Percentiles rank a stretch among this genome's conserved stretches.
These are phyloP conservation scores for Enteromius unitaeniatus DNA, from an alignment of 2,797 vertebrate species.

Conservation along the genomic window DNA sequence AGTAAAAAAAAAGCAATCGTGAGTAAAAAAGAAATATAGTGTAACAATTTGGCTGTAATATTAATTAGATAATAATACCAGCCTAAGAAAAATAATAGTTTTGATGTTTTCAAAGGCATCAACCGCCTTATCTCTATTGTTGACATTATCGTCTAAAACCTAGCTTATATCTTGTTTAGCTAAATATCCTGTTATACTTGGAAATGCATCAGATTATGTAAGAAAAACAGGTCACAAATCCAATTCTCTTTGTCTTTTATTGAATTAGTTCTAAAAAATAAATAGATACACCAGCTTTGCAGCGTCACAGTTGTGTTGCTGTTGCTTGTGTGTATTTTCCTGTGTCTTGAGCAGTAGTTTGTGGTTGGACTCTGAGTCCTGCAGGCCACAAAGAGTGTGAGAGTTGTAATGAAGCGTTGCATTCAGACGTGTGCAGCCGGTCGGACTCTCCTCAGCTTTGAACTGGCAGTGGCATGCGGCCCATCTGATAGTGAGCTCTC, in stretches of 20 bases:
- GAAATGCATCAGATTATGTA: background rate
- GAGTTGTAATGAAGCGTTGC: constrained; percentile 58
- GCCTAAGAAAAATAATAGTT: too few species aligned
- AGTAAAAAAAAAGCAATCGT: too few species aligned
- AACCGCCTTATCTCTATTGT: too few species aligned
- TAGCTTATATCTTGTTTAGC: background rate
- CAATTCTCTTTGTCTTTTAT: background rate
- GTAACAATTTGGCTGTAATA: background rate
- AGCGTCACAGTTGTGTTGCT: background rate
- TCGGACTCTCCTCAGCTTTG: constrained; percentile 50
- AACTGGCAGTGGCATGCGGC: constrained; percentile 51
- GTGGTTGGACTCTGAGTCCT: constrained; percentile 39
- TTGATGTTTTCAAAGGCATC: too few species aligned
- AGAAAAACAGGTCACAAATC: background rate
- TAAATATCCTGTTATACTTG: background rate
- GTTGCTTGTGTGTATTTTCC: constrained; percentile 26
- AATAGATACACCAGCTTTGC: background rate
- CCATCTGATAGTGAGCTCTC: constrained; percentile 59
- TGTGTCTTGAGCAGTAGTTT: constrained; percentile 26
- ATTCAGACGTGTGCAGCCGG: constrained; percentile 54
- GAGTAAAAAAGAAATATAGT: background rate
- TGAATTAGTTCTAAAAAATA: too few species aligned
- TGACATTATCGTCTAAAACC: too few species aligned
- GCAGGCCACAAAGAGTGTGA: constrained; percentile 52
- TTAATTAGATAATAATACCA: background rate